These are phyloP conservation scores for Zootermopsis nevadensis DNA, from an alignment of 2,888 invertebrate species.

Conservation along the genomic window DNA sequence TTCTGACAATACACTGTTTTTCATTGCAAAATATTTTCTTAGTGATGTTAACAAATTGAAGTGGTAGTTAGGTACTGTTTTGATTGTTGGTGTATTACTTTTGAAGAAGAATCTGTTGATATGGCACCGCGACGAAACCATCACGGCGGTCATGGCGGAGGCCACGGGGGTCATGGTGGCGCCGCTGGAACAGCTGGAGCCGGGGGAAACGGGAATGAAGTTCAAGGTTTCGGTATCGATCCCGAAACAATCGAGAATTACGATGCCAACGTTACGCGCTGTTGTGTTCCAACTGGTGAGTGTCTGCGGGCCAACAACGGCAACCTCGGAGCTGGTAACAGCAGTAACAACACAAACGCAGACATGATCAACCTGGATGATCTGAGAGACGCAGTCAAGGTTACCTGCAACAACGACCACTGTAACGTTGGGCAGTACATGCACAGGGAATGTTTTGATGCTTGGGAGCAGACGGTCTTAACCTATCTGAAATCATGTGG, in stretches of 20 bases:
- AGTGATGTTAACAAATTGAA: not conserved
- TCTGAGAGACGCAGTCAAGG: slow-evolving; percentile 84
- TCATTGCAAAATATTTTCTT: not conserved
- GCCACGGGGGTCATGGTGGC: slow-evolving; percentile 56
- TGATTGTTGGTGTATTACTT: not conserved
- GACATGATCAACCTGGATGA: slow-evolving; percentile 71
- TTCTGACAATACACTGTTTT: slow-evolving; percentile 11
- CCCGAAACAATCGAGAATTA: slow-evolving; percentile 56
- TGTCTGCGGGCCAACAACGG: slow-evolving; percentile 73
- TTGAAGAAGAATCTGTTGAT: not conserved
- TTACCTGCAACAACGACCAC: slow-evolving; percentile 94
- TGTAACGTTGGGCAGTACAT: slow-evolving; percentile 91
- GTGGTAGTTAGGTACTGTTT: not conserved
- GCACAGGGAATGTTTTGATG: slow-evolving; percentile 96
- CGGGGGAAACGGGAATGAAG: slow-evolving; percentile 47
- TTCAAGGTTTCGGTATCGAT: slow-evolving; percentile 53
- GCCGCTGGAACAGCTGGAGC: slow-evolving; percentile 53
- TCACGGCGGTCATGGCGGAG: slow-evolving; percentile 55
- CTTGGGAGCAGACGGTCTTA: slow-evolving; percentile 88
- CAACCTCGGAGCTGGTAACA: not conserved
- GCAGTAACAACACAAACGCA: slow-evolving; percentile 56
- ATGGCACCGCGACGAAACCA: slow-evolving; percentile 57
- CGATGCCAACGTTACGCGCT: slow-evolving; percentile 71
- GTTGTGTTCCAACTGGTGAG: slow-evolving; percentile 86
- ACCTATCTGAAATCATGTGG: slow-evolving; percentile 91